These are phyloP conservation scores for Chesias legatella DNA, from an alignment of 2,888 invertebrate genomes.

Conservation along the genomic window DNA sequence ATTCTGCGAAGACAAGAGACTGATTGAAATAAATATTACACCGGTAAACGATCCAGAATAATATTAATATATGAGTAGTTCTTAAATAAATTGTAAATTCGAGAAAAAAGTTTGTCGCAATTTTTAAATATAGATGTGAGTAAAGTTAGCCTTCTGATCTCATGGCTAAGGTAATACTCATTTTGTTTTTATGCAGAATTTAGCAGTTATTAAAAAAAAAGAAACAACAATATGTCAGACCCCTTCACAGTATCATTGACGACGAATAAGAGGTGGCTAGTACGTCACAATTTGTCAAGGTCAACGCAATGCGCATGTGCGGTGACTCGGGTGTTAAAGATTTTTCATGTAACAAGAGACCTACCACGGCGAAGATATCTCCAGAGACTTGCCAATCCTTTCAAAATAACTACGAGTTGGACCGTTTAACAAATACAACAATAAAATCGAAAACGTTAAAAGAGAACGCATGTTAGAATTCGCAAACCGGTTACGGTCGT, in stretches of 20 bases:
- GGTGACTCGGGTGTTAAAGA: conserved; percentile 56
- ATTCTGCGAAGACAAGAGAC: too few species aligned
- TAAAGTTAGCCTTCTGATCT: too few species aligned
- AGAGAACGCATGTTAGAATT: conserved; percentile 3
- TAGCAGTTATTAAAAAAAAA: too few species aligned
- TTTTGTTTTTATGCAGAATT: too few species aligned
- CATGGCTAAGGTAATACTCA: too few species aligned
- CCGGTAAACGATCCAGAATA: too few species aligned
- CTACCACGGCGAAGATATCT: conserved; percentile 36
- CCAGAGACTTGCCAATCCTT: conserved; percentile 24
- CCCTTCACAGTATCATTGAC: conserved; percentile 19
- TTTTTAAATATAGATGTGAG: too few species aligned
- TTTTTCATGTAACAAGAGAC: conserved; percentile 46
- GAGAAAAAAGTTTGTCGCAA: too few species aligned
- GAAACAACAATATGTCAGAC: too few species aligned
- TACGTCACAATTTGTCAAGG: conserved; percentile 62
- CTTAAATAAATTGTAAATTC: too few species aligned
- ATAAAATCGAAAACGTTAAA: background rate
- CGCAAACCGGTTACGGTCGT: conserved; percentile 3
- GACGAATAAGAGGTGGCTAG: conserved; percentile 28
- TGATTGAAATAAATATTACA: too few species aligned
- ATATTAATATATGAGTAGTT: too few species aligned
- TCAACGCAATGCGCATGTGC: conserved; percentile 68
- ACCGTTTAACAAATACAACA: background rate
- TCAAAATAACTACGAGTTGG: conserved; percentile 5